phyloP scores from a whole-genome alignment of 1,140 invertebrate genomes.

The Aphaenogaster ashmeadi region DNA sequence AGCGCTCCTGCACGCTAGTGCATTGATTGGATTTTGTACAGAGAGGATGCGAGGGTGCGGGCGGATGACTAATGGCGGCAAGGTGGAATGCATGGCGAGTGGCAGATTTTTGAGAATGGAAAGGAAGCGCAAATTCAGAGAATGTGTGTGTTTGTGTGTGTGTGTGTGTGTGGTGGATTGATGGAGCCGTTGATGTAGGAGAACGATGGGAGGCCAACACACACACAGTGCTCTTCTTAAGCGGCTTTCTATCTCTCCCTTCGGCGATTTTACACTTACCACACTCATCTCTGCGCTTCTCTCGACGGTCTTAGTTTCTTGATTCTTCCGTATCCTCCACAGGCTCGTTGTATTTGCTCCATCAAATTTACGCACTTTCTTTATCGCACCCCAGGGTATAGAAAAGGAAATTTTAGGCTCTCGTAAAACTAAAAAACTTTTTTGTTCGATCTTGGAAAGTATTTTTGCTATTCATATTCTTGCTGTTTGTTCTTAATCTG shows the following conservation, averaged over 20 bases:
- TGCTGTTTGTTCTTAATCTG: background rate
- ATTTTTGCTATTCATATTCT: background rate
- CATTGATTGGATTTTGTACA: constrained; percentile 78
- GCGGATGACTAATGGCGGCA: constrained; percentile 56
- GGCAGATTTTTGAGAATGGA: constrained; percentile 69
- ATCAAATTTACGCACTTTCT: constrained; percentile 53
- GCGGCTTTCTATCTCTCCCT: constrained; percentile 20
- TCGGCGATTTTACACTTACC: constrained; percentile 6
- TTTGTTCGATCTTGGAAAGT: constrained; percentile 21
- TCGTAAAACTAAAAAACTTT: constrained; percentile 33
- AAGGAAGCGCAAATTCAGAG: constrained; percentile 64
- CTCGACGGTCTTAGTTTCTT: background rate
- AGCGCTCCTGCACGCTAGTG: constrained; percentile 66
- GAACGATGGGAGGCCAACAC: constrained; percentile 30
- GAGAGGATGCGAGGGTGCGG: background rate
- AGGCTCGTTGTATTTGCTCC: constrained; percentile 9
- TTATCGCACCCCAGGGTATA: background rate
- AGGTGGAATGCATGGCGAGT: constrained; percentile 27
- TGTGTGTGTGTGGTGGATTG: constrained; percentile 18
- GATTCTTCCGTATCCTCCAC: constrained; percentile 36
- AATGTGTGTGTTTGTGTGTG: background rate
- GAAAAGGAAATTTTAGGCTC: constrained; percentile 24
- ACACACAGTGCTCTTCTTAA: constrained; percentile 54
- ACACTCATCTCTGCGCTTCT: background rate
- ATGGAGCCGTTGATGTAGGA: constrained; percentile 33